Conservation (phyloP, 2,888 invertebrate genomes). For the Napeogenes sylphis region DNA sequence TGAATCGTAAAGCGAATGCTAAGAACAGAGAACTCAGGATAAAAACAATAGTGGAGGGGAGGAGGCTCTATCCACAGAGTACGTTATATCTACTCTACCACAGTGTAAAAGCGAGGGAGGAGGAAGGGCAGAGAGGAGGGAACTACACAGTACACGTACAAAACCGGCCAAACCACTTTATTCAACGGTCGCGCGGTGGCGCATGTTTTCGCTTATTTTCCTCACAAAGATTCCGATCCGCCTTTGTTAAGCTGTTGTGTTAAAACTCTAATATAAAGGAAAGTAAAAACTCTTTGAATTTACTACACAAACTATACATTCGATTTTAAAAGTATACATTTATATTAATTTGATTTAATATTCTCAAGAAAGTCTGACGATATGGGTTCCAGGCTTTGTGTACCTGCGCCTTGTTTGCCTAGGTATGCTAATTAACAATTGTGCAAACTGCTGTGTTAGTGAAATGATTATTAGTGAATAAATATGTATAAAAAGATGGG, state of each 20-base stretch:
- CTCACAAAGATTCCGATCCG: constrained; percentile 56
- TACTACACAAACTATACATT: not conserved
- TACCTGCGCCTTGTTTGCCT: constrained; percentile 54
- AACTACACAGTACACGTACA: constrained; percentile 44
- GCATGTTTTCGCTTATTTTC: constrained; percentile 67
- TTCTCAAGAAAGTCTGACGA: not conserved
- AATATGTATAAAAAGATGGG: constrained; percentile 68
- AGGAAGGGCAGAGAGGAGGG: constrained; percentile 52
- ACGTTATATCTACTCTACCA: constrained; percentile 11
- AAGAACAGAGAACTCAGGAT: not conserved
- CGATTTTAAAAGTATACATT: not conserved
- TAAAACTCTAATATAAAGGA: not conserved
- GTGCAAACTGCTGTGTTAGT: constrained; percentile 52
- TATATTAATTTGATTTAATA: not conserved
- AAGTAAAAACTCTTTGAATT: no score
- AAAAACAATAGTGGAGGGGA: constrained; percentile 37
- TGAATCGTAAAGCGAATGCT: not conserved
- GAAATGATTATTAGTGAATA: constrained; percentile 59
- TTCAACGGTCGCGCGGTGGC: constrained; percentile 70
- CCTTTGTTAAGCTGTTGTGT: constrained; percentile 57
- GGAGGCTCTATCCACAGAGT: constrained; percentile 49
- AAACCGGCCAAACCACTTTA: constrained; percentile 75
- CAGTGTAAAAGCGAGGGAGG: constrained; percentile 42
- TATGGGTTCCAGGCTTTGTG: constrained; percentile 30
- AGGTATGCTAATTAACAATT: constrained; percentile 48